These are phyloP conservation scores for Alligator sinensis DNA, from an alignment of 2,113 vertebrate species.

Conservation along the genomic window DNA sequence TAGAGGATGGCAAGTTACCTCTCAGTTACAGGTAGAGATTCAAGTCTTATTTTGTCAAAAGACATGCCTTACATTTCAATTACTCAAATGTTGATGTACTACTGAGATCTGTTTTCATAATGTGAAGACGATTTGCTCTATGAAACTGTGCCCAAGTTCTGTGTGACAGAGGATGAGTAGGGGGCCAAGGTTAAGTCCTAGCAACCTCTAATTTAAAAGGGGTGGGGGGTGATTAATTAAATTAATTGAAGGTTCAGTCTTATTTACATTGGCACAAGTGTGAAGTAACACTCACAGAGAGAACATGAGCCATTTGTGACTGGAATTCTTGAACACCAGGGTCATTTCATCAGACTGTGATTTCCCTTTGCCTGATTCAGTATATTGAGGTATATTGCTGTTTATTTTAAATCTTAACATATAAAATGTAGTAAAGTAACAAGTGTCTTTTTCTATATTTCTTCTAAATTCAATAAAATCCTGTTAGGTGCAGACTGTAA, in stretches of 20 bases:
- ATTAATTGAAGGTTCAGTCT: neutral
- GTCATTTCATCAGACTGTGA: neutral
- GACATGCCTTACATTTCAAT: no score
- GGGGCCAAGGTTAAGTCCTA: neutral
- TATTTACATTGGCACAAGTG: neutral
- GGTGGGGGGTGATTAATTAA: neutral
- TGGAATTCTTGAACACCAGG: neutral
- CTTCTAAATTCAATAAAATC: neutral
- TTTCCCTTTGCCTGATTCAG: neutral
- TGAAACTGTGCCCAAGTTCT: neutral
- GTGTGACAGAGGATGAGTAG: neutral
- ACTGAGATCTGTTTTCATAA: no score
- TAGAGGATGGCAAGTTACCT: slow-evolving; percentile 4
- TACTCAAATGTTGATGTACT: no score
- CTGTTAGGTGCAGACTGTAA: neutral
- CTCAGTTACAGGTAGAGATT: neutral
- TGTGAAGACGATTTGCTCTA: neutral
- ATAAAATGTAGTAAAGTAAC: neutral
- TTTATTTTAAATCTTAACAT: neutral
- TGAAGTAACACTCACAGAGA: neutral
- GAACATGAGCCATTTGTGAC: neutral
- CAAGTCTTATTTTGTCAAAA: neutral
- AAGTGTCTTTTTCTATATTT: neutral
- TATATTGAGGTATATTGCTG: neutral
- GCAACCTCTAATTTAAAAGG: neutral